Conservation (phyloP, 2,888 invertebrate species). For the Monochamus alternatus region DNA sequence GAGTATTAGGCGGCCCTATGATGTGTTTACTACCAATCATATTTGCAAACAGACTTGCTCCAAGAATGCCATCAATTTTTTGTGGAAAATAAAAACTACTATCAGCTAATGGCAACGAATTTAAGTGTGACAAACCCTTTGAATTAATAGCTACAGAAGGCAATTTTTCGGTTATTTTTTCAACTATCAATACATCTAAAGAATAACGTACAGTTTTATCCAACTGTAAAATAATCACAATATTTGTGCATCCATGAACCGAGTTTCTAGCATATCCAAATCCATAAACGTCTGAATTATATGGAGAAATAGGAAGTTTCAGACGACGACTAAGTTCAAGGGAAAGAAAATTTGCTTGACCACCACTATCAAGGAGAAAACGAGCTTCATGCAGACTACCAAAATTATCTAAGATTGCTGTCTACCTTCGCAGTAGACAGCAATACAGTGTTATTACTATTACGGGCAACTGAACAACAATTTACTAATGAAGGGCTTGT, state of each 20-base stretch:
- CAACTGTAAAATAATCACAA: background rate
- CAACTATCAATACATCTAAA: constrained; percentile 6
- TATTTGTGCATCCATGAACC: background rate
- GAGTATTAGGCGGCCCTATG: too few relatives aligned
- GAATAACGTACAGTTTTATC: background rate
- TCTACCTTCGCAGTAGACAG: constrained; percentile 12
- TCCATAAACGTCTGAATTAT: background rate
- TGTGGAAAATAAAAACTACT: background rate
- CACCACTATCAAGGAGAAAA: too few relatives aligned
- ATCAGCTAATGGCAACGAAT: too few relatives aligned
- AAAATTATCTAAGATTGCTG: constrained; percentile 18
- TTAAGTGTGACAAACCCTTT: background rate
- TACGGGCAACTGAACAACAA: background rate
- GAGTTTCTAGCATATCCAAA: background rate
- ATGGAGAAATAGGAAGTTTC: constrained; percentile 3
- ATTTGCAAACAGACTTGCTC: background rate
- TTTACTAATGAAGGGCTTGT: background rate
- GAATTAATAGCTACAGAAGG: constrained; percentile 1
- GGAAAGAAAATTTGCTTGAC: background rate
- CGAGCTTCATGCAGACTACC: constrained; percentile 1
- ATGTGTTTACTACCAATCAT: too few relatives aligned
- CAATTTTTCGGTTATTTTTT: background rate
- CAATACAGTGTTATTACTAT: background rate
- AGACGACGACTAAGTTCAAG: constrained; percentile 12
- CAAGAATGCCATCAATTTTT: constrained; percentile 9